Percentiles rank a stretch among this genome's conserved stretches.
Conservation (phyloP, 1,140 invertebrate genomes). For the Cataglyphis hispanica region DNA sequence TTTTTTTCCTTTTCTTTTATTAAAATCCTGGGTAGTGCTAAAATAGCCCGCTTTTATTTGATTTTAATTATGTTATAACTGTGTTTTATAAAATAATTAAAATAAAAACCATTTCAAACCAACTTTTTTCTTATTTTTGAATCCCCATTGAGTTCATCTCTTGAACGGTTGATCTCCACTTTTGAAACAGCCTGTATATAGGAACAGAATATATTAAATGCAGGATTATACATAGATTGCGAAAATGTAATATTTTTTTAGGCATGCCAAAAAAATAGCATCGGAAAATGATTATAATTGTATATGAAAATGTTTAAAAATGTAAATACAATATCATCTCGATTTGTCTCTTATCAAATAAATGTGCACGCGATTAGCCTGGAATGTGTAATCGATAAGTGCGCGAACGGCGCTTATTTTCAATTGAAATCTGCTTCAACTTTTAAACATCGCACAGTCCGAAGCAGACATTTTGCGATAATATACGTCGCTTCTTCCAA, state of each 20-base stretch:
- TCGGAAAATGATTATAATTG: neutral
- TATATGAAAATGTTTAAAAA: neutral
- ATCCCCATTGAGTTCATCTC: too few species aligned
- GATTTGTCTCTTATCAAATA: neutral
- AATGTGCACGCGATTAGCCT: conserved; percentile 3
- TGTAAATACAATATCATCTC: neutral
- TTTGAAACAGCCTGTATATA: too few species aligned
- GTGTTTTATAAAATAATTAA: too few species aligned
- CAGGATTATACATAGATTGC: too few species aligned
- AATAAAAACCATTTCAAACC: too few species aligned
- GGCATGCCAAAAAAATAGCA: neutral
- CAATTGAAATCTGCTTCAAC: neutral
- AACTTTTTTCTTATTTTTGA: too few species aligned
- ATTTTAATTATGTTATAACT: too few species aligned
- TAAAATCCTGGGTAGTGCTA: too few species aligned
- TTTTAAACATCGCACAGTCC: neutral
- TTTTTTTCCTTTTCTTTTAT: too few species aligned
- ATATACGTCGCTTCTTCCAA: neutral
- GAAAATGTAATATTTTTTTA: neutral
- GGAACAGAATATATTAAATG: too few species aligned
- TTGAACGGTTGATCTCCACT: too few species aligned
- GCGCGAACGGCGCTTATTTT: neutral
- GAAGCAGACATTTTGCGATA: neutral
- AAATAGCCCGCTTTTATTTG: too few species aligned
- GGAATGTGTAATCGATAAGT: neutral